These are phyloP conservation scores for Luehdorfia chinensis DNA, from an alignment of 1,140 invertebrate genomes.

Conservation along the genomic window DNA sequence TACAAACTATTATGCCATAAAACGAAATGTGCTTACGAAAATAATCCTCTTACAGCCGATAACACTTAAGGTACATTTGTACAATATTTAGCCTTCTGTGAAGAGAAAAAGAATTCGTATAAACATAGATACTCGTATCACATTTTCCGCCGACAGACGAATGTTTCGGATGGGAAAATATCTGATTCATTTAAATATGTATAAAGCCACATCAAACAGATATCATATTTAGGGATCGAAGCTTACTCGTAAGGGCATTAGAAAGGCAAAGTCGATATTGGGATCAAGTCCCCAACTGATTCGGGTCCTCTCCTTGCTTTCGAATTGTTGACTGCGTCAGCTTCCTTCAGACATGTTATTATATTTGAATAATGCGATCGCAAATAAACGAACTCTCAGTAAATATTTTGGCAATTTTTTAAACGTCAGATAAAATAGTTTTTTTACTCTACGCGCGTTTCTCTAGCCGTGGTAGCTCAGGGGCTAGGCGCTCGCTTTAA, in stretches of 20 bases:
- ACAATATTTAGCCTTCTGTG: slow-evolving; percentile 8
- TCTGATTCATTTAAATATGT: slow-evolving; percentile 52
- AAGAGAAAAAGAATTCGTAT: slow-evolving; percentile 16
- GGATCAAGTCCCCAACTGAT: slow-evolving; percentile 20
- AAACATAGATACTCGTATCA: slow-evolving; percentile 13
- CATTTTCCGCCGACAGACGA: slow-evolving; percentile 16
- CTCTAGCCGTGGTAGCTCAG: too few species aligned
- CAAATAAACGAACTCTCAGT: background rate
- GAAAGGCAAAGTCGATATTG: slow-evolving; percentile 25
- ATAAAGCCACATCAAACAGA: slow-evolving; percentile 42
- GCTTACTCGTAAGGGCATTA: slow-evolving; percentile 20
- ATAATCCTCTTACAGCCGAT: slow-evolving; percentile 1
- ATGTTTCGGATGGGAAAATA: slow-evolving; percentile 25
- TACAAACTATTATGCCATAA: too few species aligned
- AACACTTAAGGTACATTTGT: slow-evolving; percentile 12
- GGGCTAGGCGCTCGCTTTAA: too few species aligned
- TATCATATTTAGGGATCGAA: slow-evolving; percentile 35
- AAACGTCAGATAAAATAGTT: too few species aligned
- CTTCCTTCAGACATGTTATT: background rate
- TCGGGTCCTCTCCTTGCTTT: slow-evolving; percentile 1
- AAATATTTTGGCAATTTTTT: too few species aligned
- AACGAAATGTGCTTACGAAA: background rate
- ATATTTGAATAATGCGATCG: slow-evolving; percentile 5
- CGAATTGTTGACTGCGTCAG: slow-evolving; percentile 7
- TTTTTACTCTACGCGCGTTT: too few species aligned